Percentiles rank a stretch among this genome's conserved stretches.
Evolutionary conservation across 2,888 invertebrate genomes (phyloP).

Genomic region (Eupithecia subumbrata): DNA sequence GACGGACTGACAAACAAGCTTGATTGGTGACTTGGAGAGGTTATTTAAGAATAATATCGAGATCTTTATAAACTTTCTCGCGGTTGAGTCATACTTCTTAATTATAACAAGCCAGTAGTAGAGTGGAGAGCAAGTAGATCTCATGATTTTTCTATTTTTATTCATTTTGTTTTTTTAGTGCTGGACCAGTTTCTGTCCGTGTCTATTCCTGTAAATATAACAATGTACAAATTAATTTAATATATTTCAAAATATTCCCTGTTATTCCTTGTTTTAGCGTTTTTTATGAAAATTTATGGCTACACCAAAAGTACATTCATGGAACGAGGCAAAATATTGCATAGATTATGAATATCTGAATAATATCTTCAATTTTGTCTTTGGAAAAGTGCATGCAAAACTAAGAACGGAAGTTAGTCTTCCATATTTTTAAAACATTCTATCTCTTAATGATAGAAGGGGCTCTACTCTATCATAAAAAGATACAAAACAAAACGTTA

Average conservation of each 20-base stretch:
- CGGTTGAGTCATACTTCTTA: background rate
- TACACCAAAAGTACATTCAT: too few relatives aligned
- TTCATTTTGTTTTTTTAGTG: background rate
- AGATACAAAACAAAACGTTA: slow-evolving; percentile 31
- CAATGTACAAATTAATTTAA: too few relatives aligned
- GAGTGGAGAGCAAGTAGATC: background rate
- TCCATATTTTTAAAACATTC: background rate
- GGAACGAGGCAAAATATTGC: too few relatives aligned
- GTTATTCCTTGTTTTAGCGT: too few relatives aligned
- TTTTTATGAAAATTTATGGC: too few relatives aligned
- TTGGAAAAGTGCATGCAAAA: background rate
- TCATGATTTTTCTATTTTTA: background rate
- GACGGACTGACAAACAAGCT: slow-evolving; percentile 51
- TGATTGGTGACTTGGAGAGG: slow-evolving; percentile 1
- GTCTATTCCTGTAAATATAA: too few relatives aligned
- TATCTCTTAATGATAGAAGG: slow-evolving; percentile 2
- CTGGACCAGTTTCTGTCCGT: too few relatives aligned
- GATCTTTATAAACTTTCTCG: slow-evolving; percentile 4
- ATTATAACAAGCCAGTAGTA: background rate
- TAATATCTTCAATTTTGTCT: background rate
- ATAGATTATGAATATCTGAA: too few relatives aligned
- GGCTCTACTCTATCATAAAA: slow-evolving; percentile 16
- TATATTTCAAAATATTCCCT: too few relatives aligned
- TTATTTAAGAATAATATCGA: background rate
- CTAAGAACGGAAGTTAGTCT: background rate